Conservation (phyloP, 2,797 vertebrate species). For the Schizopygopsis pylzovi region DNA sequence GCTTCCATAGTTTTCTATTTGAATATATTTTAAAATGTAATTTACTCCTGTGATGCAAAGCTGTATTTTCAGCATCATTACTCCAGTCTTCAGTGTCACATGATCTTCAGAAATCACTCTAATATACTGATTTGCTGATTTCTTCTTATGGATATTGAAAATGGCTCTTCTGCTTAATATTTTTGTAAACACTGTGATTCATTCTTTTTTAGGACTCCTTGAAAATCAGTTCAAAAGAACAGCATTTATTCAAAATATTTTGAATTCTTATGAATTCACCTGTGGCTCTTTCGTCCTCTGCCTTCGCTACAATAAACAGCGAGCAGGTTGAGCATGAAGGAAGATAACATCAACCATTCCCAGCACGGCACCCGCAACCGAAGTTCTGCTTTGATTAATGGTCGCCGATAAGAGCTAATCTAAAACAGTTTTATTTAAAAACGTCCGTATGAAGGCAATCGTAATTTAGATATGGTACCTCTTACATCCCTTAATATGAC, state of each 20-base stretch:
- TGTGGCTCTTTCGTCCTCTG: constrained; percentile 35
- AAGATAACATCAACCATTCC: constrained; percentile 49
- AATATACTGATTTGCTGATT: neutral
- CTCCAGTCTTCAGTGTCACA: neutral
- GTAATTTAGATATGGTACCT: constrained; percentile 50
- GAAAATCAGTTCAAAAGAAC: neutral
- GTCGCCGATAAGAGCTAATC: constrained; percentile 44
- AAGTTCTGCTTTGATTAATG: constrained; percentile 47
- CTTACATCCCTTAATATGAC: constrained; percentile 53
- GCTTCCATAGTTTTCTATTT: too few species aligned
- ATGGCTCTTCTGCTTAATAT: too few species aligned
- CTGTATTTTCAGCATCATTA: too few species aligned
- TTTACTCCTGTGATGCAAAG: neutral
- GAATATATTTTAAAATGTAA: neutral
- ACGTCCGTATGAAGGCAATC: constrained; percentile 30
- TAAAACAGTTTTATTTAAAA: constrained; percentile 47
- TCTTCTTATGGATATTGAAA: neutral
- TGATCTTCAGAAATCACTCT: neutral
- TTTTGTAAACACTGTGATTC: neutral
- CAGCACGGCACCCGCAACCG: constrained; percentile 17
- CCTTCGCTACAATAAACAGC: constrained; percentile 42
- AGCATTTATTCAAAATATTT: neutral
- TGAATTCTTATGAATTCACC: constrained; percentile 25
- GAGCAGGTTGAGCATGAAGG: constrained; percentile 6
- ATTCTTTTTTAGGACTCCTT: neutral